Evolutionary conservation across 2,888 invertebrate species (phyloP).

Genomic region (Aphidius colemani): DNA sequence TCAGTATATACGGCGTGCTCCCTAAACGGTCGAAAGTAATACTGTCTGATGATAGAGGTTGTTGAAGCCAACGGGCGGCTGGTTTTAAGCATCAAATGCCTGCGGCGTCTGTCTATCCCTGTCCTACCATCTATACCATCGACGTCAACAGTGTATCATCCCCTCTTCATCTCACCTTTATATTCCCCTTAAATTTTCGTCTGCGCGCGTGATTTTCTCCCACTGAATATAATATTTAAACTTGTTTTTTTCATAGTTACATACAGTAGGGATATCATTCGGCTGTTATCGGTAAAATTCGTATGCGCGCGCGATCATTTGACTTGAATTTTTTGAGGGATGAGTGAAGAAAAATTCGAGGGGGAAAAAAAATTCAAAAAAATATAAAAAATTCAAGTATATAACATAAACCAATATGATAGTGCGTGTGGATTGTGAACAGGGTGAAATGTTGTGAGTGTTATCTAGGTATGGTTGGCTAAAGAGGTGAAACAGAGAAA

Average conservation of each 20-base stretch:
- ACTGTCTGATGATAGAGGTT: constrained; percentile 53
- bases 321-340: too few species aligned
- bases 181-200: too few species aligned
- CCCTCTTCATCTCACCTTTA: constrained; percentile 9
- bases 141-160: constrained; percentile 30
- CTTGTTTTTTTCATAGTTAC: too few species aligned
- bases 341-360: too few species aligned
- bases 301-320: too few species aligned
- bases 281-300: too few species aligned
- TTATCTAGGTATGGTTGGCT: constrained; percentile 1
- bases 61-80: constrained; percentile 46
- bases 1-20: constrained; percentile 32
- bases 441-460: constrained; percentile 15
- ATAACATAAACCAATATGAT: constrained; percentile 2
- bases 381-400: too few species aligned
- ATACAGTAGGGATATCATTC: too few species aligned
- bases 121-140: constrained; percentile 34
- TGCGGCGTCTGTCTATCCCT: constrained; percentile 30
- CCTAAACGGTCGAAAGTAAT: constrained; percentile 55
- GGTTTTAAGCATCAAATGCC: constrained; percentile 32
- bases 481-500: constrained; percentile 36
- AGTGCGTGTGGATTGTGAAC: constrained; percentile 20
- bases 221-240: too few species aligned
- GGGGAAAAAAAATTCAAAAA: too few species aligned
- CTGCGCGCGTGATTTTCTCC: too few species aligned